phyloP scores from a whole-genome alignment of 1,140 invertebrate genomes.

The Physella acuta region DNA sequence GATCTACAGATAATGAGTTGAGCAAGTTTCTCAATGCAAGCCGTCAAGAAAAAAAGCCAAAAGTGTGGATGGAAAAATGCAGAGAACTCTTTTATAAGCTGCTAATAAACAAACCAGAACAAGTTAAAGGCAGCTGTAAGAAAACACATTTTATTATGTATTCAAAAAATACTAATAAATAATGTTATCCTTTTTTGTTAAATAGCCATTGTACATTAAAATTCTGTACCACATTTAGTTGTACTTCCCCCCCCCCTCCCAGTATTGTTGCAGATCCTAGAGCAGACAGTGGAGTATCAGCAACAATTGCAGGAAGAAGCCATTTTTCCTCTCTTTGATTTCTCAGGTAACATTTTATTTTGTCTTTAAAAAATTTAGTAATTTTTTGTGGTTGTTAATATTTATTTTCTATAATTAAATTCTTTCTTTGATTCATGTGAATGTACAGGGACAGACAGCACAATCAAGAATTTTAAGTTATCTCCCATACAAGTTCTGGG shows the following conservation, averaged over 20 bases:
- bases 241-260: no score
- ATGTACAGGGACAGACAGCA: conserved; percentile 43
- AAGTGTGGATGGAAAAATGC: conserved; percentile 54
- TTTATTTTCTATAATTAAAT: no score
- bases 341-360: conserved; percentile 45
- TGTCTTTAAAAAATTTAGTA: no score
- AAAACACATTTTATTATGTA: conserved; percentile 13
- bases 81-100: conserved; percentile 40
- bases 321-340: conserved; percentile 48
- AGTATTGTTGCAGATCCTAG: conserved; percentile 53
- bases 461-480: conserved; percentile 45
- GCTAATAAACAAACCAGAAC: conserved; percentile 46
- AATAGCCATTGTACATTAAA: no score
- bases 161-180: no score
- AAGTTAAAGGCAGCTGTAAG: conserved; percentile 50
- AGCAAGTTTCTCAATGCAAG: conserved; percentile 45
- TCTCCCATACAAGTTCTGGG: conserved; percentile 51
- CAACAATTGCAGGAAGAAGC: conserved; percentile 46
- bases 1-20: conserved; percentile 56
- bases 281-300: conserved; percentile 40
- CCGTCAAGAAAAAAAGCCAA: conserved; percentile 40
- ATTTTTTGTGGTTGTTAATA: conserved; percentile 6
- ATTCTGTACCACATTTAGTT: no score
- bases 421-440: no score
- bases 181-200: no score